Evolutionary conservation across 1,140 invertebrate species (phyloP).

Genomic region (Paraescarpia echinospica): DNA sequence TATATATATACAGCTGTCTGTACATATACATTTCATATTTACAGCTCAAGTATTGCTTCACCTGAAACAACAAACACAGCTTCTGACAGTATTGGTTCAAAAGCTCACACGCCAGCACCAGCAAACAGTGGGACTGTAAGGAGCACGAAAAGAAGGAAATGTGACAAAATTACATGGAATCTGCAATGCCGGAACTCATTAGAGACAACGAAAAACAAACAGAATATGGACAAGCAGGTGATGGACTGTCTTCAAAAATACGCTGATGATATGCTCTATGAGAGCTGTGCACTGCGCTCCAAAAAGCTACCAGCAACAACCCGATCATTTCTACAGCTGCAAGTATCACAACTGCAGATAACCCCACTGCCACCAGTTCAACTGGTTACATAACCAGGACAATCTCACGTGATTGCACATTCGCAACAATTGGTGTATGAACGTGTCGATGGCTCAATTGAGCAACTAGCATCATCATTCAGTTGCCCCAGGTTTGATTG

Average conservation of each 20-base stretch:
- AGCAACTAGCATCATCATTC: neutral
- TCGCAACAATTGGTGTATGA: neutral
- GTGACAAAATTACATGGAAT: neutral
- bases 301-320: neutral
- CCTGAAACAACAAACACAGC: neutral
- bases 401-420: neutral
- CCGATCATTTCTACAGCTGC: neutral
- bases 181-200: neutral
- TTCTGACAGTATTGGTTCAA: neutral
- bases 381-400: neutral
- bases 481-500: too few relatives aligned
- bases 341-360: neutral
- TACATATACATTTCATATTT: neutral
- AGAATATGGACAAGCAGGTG: neutral
- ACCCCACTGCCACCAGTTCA: neutral
- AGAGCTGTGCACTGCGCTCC: neutral
- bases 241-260: neutral
- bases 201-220: neutral
- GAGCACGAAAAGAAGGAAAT: neutral
- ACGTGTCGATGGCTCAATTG: neutral
- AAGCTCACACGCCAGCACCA: neutral
- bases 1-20: too few relatives aligned
- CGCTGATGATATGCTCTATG: neutral
- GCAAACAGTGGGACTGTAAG: too few relatives aligned
- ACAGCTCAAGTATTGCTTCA: conserved; percentile 2